phyloP scores from a whole-genome alignment of 1,140 invertebrate species.

The Forficula auricularia region DNA sequence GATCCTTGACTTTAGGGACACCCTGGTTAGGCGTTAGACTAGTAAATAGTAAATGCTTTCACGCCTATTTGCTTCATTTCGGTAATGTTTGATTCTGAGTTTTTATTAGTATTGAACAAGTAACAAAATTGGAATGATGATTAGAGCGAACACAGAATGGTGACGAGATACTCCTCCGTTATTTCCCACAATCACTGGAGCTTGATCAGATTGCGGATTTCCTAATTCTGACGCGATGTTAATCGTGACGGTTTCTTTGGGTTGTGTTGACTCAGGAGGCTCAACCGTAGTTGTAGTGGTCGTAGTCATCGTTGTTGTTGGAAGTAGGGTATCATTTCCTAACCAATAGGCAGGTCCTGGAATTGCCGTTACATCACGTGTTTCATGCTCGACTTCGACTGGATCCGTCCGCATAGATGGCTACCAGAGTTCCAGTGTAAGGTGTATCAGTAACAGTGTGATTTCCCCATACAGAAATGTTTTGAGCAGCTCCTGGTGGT shows the following conservation, averaged over 20 bases:
- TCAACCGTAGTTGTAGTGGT: constrained; percentile 41
- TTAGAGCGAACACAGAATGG: too few species aligned
- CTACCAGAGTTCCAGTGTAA: constrained; percentile 48
- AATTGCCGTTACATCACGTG: constrained; percentile 43
- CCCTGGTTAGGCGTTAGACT: too few species aligned
- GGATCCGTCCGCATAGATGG: constrained; percentile 44
- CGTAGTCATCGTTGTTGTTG: constrained; percentile 53
- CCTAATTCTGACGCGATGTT: constrained; percentile 1
- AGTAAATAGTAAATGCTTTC: too few species aligned
- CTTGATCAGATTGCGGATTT: too few species aligned
- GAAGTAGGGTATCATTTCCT: constrained; percentile 51
- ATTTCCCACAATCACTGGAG: too few species aligned
- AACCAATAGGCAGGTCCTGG: constrained; percentile 55
- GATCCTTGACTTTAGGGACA: too few species aligned
- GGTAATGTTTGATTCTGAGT: too few species aligned
- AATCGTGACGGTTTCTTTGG: constrained; percentile 17
- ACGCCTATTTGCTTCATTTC: too few species aligned
- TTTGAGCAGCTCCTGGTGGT: constrained; percentile 56
- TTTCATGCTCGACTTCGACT: constrained; percentile 27
- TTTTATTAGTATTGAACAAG: too few species aligned
- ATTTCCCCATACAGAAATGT: constrained; percentile 53
- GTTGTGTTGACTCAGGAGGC: too few species aligned
- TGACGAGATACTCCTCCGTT: too few species aligned
- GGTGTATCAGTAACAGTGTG: constrained; percentile 49
- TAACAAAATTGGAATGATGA: too few species aligned